These are phyloP conservation scores for Xiphias gladius DNA, from an alignment of 2,113 vertebrate species.

Conservation along the genomic window DNA sequence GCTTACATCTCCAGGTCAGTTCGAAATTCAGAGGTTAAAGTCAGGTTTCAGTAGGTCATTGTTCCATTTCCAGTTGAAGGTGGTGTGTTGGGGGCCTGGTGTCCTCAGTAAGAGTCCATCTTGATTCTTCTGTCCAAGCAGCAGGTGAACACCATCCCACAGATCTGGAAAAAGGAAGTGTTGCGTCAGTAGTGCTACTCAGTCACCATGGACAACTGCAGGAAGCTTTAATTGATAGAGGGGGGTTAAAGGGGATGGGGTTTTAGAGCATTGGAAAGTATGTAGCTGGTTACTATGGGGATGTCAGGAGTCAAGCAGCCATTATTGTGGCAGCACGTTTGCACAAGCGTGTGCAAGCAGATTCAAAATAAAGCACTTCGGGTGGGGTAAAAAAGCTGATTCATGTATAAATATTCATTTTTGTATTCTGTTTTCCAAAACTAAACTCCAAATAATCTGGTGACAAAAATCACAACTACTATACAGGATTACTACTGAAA, in stretches of 20 bases:
- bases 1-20: conserved; percentile 15
- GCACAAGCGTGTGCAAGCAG: conserved; percentile 7
- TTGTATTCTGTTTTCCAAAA: neutral
- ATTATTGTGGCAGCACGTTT: conserved; percentile 36
- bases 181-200: conserved; percentile 42
- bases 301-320: conserved; percentile 58
- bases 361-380: neutral
- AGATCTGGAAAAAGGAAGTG: conserved; percentile 83
- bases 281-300: conserved; percentile 63
- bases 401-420: neutral
- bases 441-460: neutral
- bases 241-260: conserved; percentile 46
- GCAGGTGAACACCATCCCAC: conserved; percentile 88
- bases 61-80: conserved; percentile 19
- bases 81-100: neutral
- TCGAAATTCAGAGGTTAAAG: conserved; percentile 24
- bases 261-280: conserved; percentile 14
- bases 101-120: conserved; percentile 81
- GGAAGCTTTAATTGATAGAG: conserved; percentile 20
- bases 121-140: conserved; percentile 86
- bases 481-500: too few relatives aligned
- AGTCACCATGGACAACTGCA: conserved; percentile 18
- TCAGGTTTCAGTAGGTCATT: conserved; percentile 30
- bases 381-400: neutral
- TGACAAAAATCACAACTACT: too few relatives aligned